Percentiles rank a stretch among this genome's conserved stretches.
Evolutionary conservation across 2,888 invertebrate species (phyloP).

Genomic region (Sphinx pinastri): DNA sequence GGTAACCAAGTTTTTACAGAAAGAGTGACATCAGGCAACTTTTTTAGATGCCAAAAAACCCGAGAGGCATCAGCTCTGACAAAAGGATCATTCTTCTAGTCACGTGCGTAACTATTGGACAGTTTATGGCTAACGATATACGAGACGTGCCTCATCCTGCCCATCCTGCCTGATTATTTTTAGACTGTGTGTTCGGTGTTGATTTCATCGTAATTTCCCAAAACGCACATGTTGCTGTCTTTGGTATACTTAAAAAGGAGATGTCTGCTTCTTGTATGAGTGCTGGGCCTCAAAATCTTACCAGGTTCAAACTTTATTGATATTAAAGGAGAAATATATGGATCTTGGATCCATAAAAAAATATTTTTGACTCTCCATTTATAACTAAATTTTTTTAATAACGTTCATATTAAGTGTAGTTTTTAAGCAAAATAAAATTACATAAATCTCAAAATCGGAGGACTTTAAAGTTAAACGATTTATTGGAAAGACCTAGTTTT

Average conservation of each 20-base stretch:
- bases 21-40: background rate
- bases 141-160: conserved; percentile 18
- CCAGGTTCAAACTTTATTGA: too few relatives aligned
- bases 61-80: background rate
- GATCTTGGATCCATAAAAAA: too few relatives aligned
- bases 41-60: background rate
- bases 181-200: background rate
- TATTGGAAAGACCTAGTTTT: too few relatives aligned
- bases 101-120: conserved; percentile 9
- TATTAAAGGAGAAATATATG: too few relatives aligned
- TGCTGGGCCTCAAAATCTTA: too few relatives aligned
- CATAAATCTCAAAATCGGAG: too few relatives aligned
- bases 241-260: background rate
- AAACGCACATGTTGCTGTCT: background rate
- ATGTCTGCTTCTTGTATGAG: too few relatives aligned
- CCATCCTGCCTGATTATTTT: background rate
- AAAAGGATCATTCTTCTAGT: conserved; percentile 8
- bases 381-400: too few relatives aligned
- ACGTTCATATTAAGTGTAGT: too few relatives aligned
- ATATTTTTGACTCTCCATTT: too few relatives aligned
- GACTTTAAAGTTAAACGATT: too few relatives aligned
- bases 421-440: too few relatives aligned
- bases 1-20: background rate
- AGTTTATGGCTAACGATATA: conserved; percentile 26
- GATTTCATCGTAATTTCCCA: conserved; percentile 5